Conservation (phyloP, 2,113 vertebrate genomes). For the Odocoileus virginianus region DNA sequence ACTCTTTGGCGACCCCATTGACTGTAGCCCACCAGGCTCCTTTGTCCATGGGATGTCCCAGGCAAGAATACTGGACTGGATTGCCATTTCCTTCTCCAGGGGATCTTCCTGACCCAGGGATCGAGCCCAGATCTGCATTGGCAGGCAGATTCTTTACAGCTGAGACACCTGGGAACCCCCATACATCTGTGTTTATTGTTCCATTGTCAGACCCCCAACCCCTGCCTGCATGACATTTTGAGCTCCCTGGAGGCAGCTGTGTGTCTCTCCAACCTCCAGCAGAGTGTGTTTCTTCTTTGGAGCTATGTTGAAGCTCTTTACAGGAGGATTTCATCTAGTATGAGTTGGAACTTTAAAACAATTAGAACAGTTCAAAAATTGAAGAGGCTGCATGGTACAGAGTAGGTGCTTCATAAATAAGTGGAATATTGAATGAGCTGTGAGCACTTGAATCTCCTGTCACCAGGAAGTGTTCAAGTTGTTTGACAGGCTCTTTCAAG, state of each 20-base stretch:
- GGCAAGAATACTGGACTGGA: neutral
- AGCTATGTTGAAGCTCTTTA: neutral
- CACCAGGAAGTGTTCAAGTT: neutral
- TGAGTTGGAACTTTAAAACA: slow-evolving; percentile 22
- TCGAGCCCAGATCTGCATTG: neutral
- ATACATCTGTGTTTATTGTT: neutral
- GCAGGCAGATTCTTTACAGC: neutral
- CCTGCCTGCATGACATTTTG: neutral
- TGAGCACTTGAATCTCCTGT: neutral
- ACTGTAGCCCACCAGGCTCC: neutral
- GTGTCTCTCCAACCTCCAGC: neutral
- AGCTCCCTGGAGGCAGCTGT: neutral
- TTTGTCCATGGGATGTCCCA: neutral
- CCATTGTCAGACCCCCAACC: neutral
- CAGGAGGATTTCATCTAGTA: neutral
- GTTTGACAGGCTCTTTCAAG: neutral
- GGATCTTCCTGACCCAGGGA: neutral
- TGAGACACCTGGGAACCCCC: neutral
- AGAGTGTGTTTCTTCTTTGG: neutral
- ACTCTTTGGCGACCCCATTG: neutral
- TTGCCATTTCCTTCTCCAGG: neutral
- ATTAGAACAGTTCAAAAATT: neutral
- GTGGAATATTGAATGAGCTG: neutral
- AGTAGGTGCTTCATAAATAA: neutral
- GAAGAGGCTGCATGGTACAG: neutral